These are phyloP conservation scores for Tineola bisselliella DNA, from an alignment of 2,888 invertebrate species.

Conservation along the genomic window DNA sequence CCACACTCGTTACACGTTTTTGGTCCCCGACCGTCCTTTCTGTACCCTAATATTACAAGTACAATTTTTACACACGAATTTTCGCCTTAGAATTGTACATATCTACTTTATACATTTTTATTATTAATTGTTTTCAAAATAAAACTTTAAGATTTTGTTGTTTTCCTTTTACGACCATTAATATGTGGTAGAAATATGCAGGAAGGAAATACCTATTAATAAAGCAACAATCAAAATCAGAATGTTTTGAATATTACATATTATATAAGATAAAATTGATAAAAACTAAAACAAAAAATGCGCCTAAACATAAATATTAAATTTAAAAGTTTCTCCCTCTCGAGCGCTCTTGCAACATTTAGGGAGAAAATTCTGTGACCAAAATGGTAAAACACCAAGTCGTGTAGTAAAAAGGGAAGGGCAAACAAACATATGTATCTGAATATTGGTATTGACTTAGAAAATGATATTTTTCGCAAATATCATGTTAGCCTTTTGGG, in stretches of 20 bases:
- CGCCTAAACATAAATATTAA: too few relatives aligned
- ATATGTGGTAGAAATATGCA: too few relatives aligned
- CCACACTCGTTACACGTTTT: constrained; percentile 28
- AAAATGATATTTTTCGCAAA: constrained; percentile 8
- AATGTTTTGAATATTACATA: too few relatives aligned
- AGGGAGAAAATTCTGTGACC: neutral
- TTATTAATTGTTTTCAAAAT: too few relatives aligned
- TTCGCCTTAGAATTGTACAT: too few relatives aligned
- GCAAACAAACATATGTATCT: constrained; percentile 5
- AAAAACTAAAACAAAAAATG: too few relatives aligned
- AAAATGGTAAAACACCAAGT: neutral
- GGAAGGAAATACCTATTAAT: too few relatives aligned
- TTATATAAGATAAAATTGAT: too few relatives aligned
- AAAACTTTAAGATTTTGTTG: too few relatives aligned
- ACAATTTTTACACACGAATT: neutral
- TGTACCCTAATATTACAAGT: neutral
- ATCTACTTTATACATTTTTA: too few relatives aligned
- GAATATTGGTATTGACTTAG: constrained; percentile 7
- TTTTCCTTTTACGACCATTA: too few relatives aligned
- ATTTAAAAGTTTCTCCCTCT: neutral
- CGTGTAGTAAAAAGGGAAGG: neutral
- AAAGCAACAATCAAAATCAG: too few relatives aligned
- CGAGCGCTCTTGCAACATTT: neutral
- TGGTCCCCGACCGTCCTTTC: constrained; percentile 22
- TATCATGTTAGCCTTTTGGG: neutral